A percentile compares a stretch with the other conserved stretches of the same genome.
These are phyloP conservation scores for Diaprepes abbreviatus DNA, from an alignment of 2,888 invertebrate genomes.

Conservation along the genomic window DNA sequence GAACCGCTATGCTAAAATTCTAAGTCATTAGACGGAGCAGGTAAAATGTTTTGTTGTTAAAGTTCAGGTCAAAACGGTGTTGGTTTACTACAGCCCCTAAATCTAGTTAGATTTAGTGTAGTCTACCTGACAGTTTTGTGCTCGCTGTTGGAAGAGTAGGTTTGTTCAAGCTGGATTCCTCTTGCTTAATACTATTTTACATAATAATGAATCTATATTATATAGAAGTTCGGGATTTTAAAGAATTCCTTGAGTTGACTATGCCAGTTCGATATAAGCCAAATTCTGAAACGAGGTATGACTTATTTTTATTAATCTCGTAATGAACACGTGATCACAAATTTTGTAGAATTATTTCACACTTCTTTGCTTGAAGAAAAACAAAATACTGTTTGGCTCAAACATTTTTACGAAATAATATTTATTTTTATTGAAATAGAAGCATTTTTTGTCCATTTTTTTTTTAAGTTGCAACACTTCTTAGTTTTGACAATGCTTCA, in stretches of 20 bases:
- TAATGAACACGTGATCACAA: too few species aligned
- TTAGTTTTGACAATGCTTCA: too few species aligned
- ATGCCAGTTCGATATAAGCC: background rate
- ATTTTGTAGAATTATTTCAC: too few species aligned
- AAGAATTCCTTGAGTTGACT: conserved; percentile 16
- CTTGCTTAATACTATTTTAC: background rate
- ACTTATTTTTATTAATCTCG: too few species aligned
- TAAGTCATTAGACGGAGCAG: conserved; percentile 25
- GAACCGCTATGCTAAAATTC: background rate
- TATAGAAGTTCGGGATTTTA: conserved; percentile 19
- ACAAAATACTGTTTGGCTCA: too few species aligned
- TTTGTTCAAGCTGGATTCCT: conserved; percentile 4
- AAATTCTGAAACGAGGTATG: conserved; percentile 6
- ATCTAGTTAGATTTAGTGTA: conserved; percentile 25
- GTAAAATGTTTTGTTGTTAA: conserved; percentile 25
- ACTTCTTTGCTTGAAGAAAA: too few species aligned
- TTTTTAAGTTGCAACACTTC: too few species aligned
- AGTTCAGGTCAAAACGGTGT: conserved; percentile 32
- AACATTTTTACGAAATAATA: too few species aligned
- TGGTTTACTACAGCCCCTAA: conserved; percentile 14
- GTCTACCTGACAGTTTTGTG: conserved; percentile 14
- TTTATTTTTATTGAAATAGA: too few species aligned
- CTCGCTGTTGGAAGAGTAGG: conserved; percentile 6
- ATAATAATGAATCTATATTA: conserved; percentile 25
- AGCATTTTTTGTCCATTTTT: too few species aligned